Evolutionary conservation across 2,113 vertebrate species (phyloP), one percentile per base, ranked within the genome.

Genomic region (Willisornis vidua): DNA sequence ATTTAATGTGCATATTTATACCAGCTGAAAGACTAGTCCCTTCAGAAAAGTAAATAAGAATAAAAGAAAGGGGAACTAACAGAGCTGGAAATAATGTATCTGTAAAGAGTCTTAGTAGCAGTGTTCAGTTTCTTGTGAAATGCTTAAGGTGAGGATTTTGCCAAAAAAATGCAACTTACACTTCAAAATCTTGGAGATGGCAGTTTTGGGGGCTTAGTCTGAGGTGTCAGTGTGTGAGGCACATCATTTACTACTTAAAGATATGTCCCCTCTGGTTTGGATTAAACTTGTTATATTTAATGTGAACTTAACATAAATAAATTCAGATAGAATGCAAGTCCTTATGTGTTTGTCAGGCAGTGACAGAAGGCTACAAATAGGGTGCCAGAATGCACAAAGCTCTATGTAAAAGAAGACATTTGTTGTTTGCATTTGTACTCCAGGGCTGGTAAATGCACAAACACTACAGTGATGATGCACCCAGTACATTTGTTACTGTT

Each of bases 1-100:
- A 78, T 89, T 76, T 89, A 74, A 85, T 90, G n/a, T 73, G 54
- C 14, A 2, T 82, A 41, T 89, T 76, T 90, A 18, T 74, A 76
- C 62, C 26, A 51, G 10, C 35, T 68, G 77, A 77, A 79, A 61
- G 48, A 9, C 46, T 80, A 37, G 48, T 85, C 16, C 20, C 31
- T 90, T 90, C 57, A 59, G 73, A 74, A 85, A 88, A 86, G 14
- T 76, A 85, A 89, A 57, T 78, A 85, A 79, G 23, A 13, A 20
- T 54, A 28, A 70, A 85, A 72, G 28, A 85, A 80, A 73, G 73
- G 29, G 5, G 20, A 93, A 28, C 58, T 62, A 58, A 29, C 19
- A n/a, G 48, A 79, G 19, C 49, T 87, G 67, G 48, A 93, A 79
- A 26, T 76, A 43, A 19, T 19, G 3, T 79, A 65, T 72, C 33